These are phyloP conservation scores for Calameuta pallipes DNA, from an alignment of 2,888 invertebrate species.

Conservation along the genomic window DNA sequence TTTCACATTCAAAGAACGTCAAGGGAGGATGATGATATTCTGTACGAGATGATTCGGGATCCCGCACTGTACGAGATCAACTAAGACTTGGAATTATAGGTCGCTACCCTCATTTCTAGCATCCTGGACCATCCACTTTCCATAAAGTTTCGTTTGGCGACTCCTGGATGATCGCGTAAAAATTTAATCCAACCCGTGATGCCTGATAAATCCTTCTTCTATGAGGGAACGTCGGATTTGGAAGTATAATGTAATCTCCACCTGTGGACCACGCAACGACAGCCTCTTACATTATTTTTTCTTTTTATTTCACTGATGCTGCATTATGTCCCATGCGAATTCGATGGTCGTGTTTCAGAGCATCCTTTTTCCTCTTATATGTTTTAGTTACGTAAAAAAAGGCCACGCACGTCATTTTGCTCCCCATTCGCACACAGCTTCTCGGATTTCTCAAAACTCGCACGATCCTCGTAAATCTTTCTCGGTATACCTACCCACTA, in stretches of 20 bases:
- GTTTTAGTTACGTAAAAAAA: background rate
- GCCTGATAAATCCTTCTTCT: background rate
- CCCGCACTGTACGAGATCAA: background rate
- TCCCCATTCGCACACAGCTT: background rate
- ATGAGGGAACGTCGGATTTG: background rate
- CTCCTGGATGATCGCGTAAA: background rate
- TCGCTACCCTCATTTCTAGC: background rate
- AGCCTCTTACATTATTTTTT: background rate
- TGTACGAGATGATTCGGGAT: background rate
- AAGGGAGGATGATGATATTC: background rate
- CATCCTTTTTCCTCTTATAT: background rate
- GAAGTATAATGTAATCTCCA: background rate
- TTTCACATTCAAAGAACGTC: background rate
- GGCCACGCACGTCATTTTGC: background rate
- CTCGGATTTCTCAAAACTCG: background rate
- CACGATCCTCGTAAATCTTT: background rate
- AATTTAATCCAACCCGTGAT: background rate
- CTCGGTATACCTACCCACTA: background rate
- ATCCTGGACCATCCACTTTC: background rate
- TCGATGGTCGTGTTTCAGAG: background rate
- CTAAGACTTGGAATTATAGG: background rate
- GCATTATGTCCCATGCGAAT: background rate
- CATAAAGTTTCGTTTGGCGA: background rate
- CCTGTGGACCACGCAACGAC: background rate
- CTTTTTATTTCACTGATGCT: background rate